A percentile compares a stretch with the other conserved stretches of the same genome.
Conservation (phyloP, 2,888 invertebrate genomes). For the Phyto melanocephala region DNA sequence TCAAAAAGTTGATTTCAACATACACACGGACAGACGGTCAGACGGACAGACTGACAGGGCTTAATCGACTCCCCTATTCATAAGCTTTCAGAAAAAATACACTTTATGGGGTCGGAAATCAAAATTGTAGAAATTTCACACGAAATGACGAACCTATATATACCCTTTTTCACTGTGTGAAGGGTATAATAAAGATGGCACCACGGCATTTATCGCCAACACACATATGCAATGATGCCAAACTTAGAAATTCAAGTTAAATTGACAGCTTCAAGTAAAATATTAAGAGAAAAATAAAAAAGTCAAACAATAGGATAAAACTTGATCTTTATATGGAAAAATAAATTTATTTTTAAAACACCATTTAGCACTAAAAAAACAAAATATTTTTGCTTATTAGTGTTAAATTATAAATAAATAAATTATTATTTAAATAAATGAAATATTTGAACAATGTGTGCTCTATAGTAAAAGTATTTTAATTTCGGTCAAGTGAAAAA, state of each 20-base stretch:
- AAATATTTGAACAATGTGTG: background rate
- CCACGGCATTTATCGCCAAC: background rate
- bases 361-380: background rate
- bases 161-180: too few relatives aligned
- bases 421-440: background rate
- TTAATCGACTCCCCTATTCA: too few relatives aligned
- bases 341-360: background rate
- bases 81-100: too few relatives aligned
- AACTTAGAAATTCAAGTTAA: background rate
- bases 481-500: constrained; percentile 14
- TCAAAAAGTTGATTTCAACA: too few relatives aligned
- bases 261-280: constrained; percentile 35
- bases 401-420: too few relatives aligned
- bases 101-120: too few relatives aligned
- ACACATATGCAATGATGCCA: background rate
- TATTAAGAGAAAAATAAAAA: constrained; percentile 6
- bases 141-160: too few relatives aligned
- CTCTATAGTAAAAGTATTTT: background rate
- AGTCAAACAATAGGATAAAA: constrained; percentile 24
- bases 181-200: too few relatives aligned
- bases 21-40: too few relatives aligned
- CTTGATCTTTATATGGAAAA: constrained; percentile 9
- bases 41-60: too few relatives aligned
- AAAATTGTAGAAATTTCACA: too few relatives aligned
- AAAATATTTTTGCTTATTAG: background rate